phyloP scores from a whole-genome alignment of 2,797 vertebrate species.

The Parambassis ranga region DNA sequence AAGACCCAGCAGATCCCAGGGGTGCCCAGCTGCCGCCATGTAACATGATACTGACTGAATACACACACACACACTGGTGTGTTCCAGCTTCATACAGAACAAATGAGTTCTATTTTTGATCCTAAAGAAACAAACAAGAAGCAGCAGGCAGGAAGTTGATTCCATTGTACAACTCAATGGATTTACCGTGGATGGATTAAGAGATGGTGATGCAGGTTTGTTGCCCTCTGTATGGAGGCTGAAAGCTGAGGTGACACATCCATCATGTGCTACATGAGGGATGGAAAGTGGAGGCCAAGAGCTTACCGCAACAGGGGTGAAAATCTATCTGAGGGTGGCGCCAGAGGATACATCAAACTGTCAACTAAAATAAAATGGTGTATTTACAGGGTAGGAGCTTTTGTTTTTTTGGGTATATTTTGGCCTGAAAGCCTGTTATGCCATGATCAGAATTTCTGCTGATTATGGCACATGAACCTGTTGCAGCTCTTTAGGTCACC shows the following conservation, averaged over 20 bases:
- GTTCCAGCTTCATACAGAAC: conserved; percentile 45
- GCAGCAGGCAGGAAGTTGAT: conserved; percentile 51
- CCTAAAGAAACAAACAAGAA: conserved; percentile 50
- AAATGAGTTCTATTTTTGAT: conserved; percentile 59
- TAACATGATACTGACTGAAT: conserved; percentile 18
- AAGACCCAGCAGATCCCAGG: conserved; percentile 27
- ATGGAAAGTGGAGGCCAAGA: neutral
- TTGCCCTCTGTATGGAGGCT: neutral
- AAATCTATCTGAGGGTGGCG: neutral
- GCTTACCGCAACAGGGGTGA: neutral
- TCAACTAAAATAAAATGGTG: too few species aligned
- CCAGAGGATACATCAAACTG: neutral
- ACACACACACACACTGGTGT: neutral
- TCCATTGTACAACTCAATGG: conserved; percentile 14
- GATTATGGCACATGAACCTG: too few species aligned
- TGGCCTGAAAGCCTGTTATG: too few species aligned
- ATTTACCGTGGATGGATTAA: conserved; percentile 10
- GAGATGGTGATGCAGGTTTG: neutral
- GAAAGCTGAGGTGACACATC: neutral
- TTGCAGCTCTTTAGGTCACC: too few species aligned
- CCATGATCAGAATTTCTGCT: too few species aligned
- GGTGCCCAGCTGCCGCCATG: conserved; percentile 42
- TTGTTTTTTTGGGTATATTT: too few species aligned
- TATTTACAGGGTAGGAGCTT: too few species aligned
- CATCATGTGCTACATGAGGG: too few species aligned